Evolutionary conservation across 2,113 vertebrate species (phyloP).

Genomic region (Connochaetes taurinus): DNA sequence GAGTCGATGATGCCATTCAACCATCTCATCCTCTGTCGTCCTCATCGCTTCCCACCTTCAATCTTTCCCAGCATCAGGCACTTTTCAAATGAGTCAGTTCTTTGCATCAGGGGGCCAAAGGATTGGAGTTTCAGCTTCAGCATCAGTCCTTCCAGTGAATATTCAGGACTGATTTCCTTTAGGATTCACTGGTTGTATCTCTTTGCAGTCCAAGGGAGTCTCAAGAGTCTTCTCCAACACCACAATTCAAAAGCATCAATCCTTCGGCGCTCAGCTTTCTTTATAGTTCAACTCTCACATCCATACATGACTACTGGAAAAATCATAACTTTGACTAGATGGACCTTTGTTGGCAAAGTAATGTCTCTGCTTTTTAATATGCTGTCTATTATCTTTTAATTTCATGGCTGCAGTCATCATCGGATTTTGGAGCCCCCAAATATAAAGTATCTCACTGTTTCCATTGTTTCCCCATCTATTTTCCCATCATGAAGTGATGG

Average conservation of each 20-base stretch:
- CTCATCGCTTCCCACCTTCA: not conserved
- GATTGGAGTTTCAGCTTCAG: not conserved
- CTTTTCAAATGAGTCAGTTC: not conserved
- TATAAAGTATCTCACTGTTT: not conserved
- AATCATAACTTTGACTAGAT: not conserved
- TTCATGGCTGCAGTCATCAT: not conserved
- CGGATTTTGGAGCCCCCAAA: not conserved
- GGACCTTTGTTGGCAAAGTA: not conserved
- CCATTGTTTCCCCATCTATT: not conserved
- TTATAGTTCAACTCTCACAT: not conserved
- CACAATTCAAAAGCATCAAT: not conserved
- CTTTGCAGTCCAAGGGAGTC: not conserved
- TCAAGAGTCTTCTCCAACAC: not conserved
- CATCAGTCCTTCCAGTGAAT: not conserved
- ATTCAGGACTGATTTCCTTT: not conserved
- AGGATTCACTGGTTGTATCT: not conserved
- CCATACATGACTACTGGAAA: not conserved
- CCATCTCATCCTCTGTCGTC: not conserved
- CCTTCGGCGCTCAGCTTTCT: fast-evolving
- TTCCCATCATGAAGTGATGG: not conserved
- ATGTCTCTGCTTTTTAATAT: not conserved
- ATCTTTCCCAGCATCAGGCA: not conserved
- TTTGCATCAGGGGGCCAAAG: not conserved
- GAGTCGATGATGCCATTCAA: not conserved
- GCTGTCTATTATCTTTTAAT: not conserved